A percentile compares a stretch with the other conserved stretches of the same genome.
Conservation (phyloP, 2,888 invertebrate species). For the Hypolimnas misippus region DNA sequence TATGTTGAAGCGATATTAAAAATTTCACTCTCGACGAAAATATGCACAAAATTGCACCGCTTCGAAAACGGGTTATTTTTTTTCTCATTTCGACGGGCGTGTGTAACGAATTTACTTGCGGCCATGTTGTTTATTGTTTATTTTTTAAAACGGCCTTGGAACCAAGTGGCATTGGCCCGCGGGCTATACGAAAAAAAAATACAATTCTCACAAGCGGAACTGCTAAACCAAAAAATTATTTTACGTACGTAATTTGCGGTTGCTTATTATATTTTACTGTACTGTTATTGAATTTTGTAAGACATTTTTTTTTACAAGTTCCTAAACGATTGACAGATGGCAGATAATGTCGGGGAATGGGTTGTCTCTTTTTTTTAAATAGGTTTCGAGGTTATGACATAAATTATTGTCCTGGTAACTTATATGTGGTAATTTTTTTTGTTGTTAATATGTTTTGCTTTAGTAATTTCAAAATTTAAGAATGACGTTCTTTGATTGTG, state of each 20-base stretch:
- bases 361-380: constrained; percentile 41
- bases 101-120: constrained; percentile 45
- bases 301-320: constrained; percentile 28
- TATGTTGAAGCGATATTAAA: constrained; percentile 19
- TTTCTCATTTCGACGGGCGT: constrained; percentile 47
- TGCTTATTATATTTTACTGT: constrained; percentile 26
- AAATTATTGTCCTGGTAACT: constrained; percentile 1
- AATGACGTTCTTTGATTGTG: not conserved
- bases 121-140: constrained; percentile 59
- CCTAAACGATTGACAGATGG: constrained; percentile 59
- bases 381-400: constrained; percentile 44
- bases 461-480: not conserved
- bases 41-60: constrained; percentile 57
- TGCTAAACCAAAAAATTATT: constrained; percentile 35
- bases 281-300: constrained; percentile 21
- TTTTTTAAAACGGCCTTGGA: constrained; percentile 63
- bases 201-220: constrained; percentile 19
- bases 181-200: constrained; percentile 45
- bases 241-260: constrained; percentile 37
- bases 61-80: constrained; percentile 51
- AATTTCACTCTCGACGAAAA: constrained; percentile 51
- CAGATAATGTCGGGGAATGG: constrained; percentile 43
- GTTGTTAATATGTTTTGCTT: not conserved
- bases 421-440: not conserved
- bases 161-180: constrained; percentile 63